Evolutionary conservation across 2,113 vertebrate species (phyloP).

Genomic region (Xenopus borealis): DNA sequence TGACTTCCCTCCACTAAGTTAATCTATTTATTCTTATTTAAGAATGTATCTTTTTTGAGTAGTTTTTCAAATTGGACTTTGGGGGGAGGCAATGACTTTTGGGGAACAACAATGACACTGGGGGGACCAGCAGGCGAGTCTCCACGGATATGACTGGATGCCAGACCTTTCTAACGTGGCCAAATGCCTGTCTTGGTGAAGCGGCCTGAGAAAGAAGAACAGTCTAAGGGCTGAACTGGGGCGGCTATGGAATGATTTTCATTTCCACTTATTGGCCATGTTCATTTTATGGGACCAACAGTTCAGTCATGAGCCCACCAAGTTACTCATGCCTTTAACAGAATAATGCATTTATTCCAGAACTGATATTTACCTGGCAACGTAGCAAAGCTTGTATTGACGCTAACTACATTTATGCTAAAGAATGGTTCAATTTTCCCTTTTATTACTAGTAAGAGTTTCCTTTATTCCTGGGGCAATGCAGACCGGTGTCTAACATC

Average conservation of each 20-base stretch:
- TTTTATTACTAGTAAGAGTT: too few species aligned
- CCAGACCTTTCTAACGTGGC: not conserved
- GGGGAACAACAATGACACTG: conserved; percentile 36
- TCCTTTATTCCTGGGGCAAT: too few species aligned
- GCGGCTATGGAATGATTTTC: not conserved
- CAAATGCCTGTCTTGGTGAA: not conserved
- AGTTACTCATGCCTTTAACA: too few species aligned
- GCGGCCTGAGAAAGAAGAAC: not conserved
- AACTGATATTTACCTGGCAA: too few species aligned
- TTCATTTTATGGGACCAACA: not conserved
- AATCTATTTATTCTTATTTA: conserved; percentile 57
- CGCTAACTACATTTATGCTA: too few species aligned
- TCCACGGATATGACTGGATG: not conserved
- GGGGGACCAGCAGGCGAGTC: conserved; percentile 6
- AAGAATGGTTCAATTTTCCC: too few species aligned
- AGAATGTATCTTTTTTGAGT: conserved; percentile 61
- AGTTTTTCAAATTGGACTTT: conserved; percentile 48
- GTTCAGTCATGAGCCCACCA: not conserved
- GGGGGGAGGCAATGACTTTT: conserved; percentile 51
- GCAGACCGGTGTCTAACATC: too few species aligned
- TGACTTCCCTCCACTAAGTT: conserved; percentile 51
- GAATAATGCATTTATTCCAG: too few species aligned
- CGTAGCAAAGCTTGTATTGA: too few species aligned
- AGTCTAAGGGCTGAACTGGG: not conserved
- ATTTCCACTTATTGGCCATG: not conserved